These are phyloP conservation scores for Dryadula phaetusa DNA, from an alignment of 2,888 invertebrate species.

Conservation along the genomic window DNA sequence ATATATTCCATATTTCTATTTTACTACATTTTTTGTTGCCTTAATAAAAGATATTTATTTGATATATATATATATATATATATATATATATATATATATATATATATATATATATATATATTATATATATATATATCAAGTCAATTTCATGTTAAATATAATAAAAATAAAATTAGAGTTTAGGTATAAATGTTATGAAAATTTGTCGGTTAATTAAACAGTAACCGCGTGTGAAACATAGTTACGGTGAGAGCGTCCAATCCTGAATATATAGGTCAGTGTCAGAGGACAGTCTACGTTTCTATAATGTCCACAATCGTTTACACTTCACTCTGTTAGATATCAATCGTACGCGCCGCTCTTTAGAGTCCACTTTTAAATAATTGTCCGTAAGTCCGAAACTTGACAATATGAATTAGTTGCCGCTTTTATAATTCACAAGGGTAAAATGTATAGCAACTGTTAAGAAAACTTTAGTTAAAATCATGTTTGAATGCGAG, in stretches of 20 bases:
- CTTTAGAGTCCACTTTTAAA: slow-evolving; percentile 61
- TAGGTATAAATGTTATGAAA: slow-evolving; percentile 1
- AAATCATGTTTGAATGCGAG: slow-evolving; percentile 38
- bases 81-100: too few species aligned
- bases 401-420: slow-evolving; percentile 51
- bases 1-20: background rate
- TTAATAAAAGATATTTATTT: too few species aligned
- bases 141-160: background rate
- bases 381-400: slow-evolving; percentile 43
- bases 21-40: background rate
- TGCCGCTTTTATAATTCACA: slow-evolving; percentile 48
- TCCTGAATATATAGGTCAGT: slow-evolving; percentile 74
- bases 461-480: slow-evolving; percentile 48
- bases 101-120: too few species aligned
- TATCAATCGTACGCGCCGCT: slow-evolving; percentile 62
- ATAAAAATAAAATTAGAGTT: background rate
- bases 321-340: slow-evolving; percentile 51
- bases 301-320: slow-evolving; percentile 54
- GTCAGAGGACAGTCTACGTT: slow-evolving; percentile 70
- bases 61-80: too few species aligned
- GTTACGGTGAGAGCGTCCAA: slow-evolving; percentile 39
- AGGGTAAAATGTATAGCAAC: slow-evolving; percentile 47
- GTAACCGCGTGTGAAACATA: slow-evolving; percentile 34
- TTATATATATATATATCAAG: too few species aligned
- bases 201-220: slow-evolving; percentile 12